Conservation (phyloP, 2,113 vertebrate species). For the Saimiri boliviensis region DNA sequence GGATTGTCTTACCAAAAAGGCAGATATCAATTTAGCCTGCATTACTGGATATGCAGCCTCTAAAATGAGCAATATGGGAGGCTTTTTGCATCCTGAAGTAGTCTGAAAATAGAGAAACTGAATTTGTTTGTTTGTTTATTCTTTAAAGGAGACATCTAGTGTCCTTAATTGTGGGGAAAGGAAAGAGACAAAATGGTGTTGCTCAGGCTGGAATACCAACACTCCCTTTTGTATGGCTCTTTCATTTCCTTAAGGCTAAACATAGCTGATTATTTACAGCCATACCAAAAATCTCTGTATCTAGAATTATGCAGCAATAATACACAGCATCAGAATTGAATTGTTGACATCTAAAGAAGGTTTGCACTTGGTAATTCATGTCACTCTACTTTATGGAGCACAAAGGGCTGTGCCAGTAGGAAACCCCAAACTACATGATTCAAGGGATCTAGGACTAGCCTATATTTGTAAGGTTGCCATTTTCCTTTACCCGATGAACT, state of each 20-base stretch:
- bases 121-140: neutral
- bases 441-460: neutral
- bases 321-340: neutral
- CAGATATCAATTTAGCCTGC: neutral
- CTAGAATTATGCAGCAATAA: neutral
- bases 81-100: neutral
- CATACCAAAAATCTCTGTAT: neutral
- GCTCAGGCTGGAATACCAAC: neutral
- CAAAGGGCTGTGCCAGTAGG: neutral
- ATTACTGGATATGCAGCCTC: neutral
- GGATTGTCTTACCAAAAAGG: neutral
- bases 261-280: neutral
- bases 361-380: neutral
- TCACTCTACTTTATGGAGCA: neutral
- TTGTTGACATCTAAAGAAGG: neutral
- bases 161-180: neutral
- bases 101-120: neutral
- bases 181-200: neutral
- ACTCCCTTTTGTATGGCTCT: neutral
- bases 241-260: neutral
- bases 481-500: neutral
- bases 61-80: neutral
- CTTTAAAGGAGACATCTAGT: neutral
- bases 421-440: neutral
- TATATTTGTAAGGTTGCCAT: neutral